A percentile compares a stretch with the other conserved stretches of the same genome.
Conservation (phyloP, 2,797 vertebrate species). For the Alfaro cultratus region DNA sequence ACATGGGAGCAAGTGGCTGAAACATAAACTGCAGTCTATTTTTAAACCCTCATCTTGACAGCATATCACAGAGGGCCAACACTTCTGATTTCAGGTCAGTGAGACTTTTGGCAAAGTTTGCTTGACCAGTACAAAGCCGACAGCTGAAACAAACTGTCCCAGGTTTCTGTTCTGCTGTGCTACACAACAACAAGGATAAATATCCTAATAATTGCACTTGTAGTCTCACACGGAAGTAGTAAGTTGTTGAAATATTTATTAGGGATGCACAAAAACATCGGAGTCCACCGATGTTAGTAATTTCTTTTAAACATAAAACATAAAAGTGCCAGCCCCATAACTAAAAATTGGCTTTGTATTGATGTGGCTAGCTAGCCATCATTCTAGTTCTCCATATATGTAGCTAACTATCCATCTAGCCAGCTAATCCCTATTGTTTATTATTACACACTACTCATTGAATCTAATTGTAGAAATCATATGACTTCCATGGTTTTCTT, state of each 20-base stretch:
- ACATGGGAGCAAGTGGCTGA: conserved; percentile 33
- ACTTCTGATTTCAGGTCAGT: conserved; percentile 43
- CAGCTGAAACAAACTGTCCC: conserved; percentile 15
- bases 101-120: conserved; percentile 23
- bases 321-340: background rate
- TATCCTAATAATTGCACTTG: background rate
- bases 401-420: no score
- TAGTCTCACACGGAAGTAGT: background rate
- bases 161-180: conserved; percentile 7
- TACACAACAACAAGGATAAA: background rate
- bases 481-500: background rate
- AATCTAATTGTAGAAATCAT: background rate
- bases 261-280: background rate
- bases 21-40: conserved; percentile 58
- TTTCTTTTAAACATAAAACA: background rate
- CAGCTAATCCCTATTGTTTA: background rate
- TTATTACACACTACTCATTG: background rate
- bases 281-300: background rate
- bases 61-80: conserved; percentile 32
- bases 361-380: no score
- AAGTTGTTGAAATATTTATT: background rate
- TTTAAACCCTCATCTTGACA: conserved; percentile 48
- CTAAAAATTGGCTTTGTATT: background rate
- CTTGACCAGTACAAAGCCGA: conserved; percentile 7
- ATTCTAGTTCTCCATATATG: no score